phyloP scores from a whole-genome alignment of 1,140 invertebrate genomes.

The Zaprionus ghesquierei region DNA sequence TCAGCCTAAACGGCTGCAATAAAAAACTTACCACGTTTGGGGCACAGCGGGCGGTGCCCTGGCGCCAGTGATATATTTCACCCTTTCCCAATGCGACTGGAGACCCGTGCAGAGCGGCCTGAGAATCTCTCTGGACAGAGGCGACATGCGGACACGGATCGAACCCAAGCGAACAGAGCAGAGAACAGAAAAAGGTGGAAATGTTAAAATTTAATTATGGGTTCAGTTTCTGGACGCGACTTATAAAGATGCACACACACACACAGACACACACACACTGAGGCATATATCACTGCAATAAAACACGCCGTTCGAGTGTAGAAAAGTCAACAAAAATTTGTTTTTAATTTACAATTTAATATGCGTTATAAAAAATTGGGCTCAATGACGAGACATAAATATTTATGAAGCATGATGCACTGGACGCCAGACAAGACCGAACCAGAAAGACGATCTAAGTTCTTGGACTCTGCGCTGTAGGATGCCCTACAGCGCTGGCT shows the following conservation, averaged over 20 bases:
- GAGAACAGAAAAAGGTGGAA: constrained; percentile 70
- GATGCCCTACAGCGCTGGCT: constrained; percentile 48
- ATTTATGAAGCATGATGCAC: constrained; percentile 64
- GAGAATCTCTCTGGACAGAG: constrained; percentile 31
- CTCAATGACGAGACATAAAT: constrained; percentile 77
- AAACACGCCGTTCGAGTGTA: constrained; percentile 62
- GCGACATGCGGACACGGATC: constrained; percentile 20
- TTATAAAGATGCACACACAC: constrained; percentile 20
- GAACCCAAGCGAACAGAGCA: constrained; percentile 6
- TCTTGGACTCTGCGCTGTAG: background rate
- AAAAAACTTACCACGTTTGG: constrained; percentile 76
- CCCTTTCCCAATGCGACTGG: constrained; percentile 51
- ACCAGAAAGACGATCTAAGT: constrained; percentile 21
- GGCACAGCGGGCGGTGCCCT: constrained; percentile 68
- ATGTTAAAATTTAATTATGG: constrained; percentile 81
- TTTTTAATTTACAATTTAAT: constrained; percentile 82
- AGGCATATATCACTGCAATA: constrained; percentile 63
- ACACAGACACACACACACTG: constrained; percentile 1
- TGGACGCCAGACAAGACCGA: constrained; percentile 16
- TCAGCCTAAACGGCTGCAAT: constrained; percentile 78
- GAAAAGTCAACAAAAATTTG: constrained; percentile 80
- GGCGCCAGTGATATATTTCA: constrained; percentile 80
- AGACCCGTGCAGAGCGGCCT: constrained; percentile 12
- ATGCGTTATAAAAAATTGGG: constrained; percentile 80
- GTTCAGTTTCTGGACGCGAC: constrained; percentile 51